Percentiles rank a stretch among this genome's conserved stretches.
phyloP scores from a whole-genome alignment of 1,140 invertebrate genomes.

The Manduca sexta region DNA sequence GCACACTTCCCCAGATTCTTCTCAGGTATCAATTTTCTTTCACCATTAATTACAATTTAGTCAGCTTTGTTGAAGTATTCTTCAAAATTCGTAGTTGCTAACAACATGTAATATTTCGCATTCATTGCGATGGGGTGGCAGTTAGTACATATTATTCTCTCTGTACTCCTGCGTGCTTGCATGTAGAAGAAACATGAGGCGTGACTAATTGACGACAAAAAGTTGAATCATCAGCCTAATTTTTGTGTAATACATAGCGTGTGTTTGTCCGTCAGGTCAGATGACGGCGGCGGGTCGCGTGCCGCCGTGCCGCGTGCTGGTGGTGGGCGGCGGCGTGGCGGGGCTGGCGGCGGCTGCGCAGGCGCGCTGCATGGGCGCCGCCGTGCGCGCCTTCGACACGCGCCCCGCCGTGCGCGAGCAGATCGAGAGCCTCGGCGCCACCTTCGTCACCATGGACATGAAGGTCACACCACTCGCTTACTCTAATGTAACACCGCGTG shows the following conservation, averaged over 20 bases:
- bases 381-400: slow-evolving; percentile 91
- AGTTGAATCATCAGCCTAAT: no score
- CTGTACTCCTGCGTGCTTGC: no score
- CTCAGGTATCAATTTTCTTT: slow-evolving; percentile 74
- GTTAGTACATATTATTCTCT: no score
- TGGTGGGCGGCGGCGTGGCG: slow-evolving; percentile 92
- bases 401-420: slow-evolving; percentile 90
- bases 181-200: no score
- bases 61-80: no score
- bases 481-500: no score
- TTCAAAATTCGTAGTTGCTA: no score
- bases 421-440: slow-evolving; percentile 90
- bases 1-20: slow-evolving; percentile 93
- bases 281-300: slow-evolving; percentile 91
- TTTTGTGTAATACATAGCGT: no score
- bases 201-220: no score
- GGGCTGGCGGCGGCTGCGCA: slow-evolving; percentile 90
- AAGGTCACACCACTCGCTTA: slow-evolving; percentile 65
- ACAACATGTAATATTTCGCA: no score
- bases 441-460: slow-evolving; percentile 86
- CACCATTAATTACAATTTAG: background rate
- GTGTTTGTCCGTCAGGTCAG: slow-evolving; percentile 76
- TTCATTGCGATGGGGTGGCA: no score
- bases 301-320: slow-evolving; percentile 88
- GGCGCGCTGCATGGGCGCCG: slow-evolving; percentile 91